These are phyloP conservation scores for Phenganax subtilis DNA, from an alignment of 92 coral and sea anemone species.

Conservation along the genomic window DNA sequence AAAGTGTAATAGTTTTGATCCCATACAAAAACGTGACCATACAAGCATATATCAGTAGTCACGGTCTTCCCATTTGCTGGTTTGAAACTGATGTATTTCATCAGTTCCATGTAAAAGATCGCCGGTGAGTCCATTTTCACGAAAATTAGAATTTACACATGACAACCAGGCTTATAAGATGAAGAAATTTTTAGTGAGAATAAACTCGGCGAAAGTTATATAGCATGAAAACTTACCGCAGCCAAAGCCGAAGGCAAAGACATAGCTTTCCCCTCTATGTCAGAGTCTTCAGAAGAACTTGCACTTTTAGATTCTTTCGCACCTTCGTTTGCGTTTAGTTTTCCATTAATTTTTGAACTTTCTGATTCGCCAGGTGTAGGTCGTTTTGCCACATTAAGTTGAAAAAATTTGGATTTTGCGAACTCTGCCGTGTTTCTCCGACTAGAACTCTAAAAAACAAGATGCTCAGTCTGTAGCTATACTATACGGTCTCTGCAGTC, in stretches of 20 bases:
- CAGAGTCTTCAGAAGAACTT: slow-evolving; percentile 41
- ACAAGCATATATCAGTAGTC: no score
- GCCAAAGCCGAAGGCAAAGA: slow-evolving; percentile 1
- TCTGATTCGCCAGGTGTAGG: background rate
- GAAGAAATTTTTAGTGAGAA: no score
- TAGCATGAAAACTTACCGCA: background rate
- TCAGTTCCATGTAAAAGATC: no score
- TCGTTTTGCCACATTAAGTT: slow-evolving; percentile 2
- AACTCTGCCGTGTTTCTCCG: slow-evolving; percentile 9
- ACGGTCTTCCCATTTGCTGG: no score
- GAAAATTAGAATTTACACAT: no score
- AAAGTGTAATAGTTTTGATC: no score
- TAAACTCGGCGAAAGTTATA: background rate
- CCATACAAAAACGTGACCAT: no score
- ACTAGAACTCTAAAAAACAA: background rate
- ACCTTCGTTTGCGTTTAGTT: background rate
- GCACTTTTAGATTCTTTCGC: slow-evolving; percentile 2
- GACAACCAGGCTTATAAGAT: no score
- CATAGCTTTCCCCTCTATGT: background rate
- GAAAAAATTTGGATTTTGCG: background rate
- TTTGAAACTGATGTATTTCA: no score
- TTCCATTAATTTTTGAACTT: background rate
- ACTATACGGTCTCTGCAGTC: background rate
- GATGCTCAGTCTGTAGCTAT: background rate
- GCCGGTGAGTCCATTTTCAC: no score